These are phyloP conservation scores for Spilosoma lubricipeda DNA, from an alignment of 2,888 invertebrate species.

Conservation along the genomic window DNA sequence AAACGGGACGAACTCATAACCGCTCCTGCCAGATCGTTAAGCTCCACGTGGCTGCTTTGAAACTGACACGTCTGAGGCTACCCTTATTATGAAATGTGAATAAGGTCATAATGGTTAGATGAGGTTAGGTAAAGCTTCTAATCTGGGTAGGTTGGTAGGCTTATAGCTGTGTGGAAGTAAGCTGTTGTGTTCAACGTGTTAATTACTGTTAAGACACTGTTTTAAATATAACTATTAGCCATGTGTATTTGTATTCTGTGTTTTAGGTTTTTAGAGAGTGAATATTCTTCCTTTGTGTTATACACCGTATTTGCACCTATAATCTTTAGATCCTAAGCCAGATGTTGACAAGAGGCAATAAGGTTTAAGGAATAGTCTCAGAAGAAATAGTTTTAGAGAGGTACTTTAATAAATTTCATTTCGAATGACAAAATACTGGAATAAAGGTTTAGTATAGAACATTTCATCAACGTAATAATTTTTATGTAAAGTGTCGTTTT, in stretches of 20 bases:
- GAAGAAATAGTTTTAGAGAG: neutral
- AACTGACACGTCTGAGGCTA: conserved; percentile 36
- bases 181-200: neutral
- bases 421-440: too few relatives aligned
- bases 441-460: too few relatives aligned
- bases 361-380: neutral
- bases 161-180: neutral
- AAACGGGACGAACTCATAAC: conserved; percentile 60
- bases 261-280: neutral
- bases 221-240: neutral
- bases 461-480: too few relatives aligned
- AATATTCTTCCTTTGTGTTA: neutral
- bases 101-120: conserved; percentile 25
- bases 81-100: conserved; percentile 37
- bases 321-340: neutral
- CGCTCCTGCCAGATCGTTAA: conserved; percentile 61
- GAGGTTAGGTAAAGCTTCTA: neutral
- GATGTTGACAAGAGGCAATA: neutral
- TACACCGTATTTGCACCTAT: neutral
- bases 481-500: too few relatives aligned
- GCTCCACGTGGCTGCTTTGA: conserved; percentile 35
- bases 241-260: neutral
- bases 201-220: neutral
- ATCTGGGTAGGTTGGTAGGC: neutral
- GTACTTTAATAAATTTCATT: too few relatives aligned